Evolutionary conservation across 2,113 vertebrate species (phyloP), one percentile per base, ranked within the genome.

Genomic region (Pristiophorus japonicus): DNA sequence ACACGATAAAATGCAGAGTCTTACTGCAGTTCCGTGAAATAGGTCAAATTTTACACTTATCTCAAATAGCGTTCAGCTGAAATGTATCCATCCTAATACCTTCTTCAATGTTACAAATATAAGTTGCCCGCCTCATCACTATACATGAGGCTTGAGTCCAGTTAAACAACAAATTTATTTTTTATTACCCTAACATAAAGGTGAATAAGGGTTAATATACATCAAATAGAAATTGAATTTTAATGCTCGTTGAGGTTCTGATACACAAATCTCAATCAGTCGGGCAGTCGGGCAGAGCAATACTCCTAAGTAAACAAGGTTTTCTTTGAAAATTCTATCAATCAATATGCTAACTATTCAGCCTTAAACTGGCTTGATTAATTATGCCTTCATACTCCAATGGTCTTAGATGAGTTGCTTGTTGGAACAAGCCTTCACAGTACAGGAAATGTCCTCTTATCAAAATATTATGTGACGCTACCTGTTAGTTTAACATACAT

Each of bases 341-440:
- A 98, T 98, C 97, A 98, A 98, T 99, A 98, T 98, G 97, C 96
- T 96, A 97, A 96, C 98, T 97, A 97, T 97, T 98, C 97, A 98
- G 96, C 97, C 98, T 96, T 97, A 98, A 98, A 98, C 90, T 96
- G 87, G 95, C 96, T 96, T 98, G 98, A 99, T 99, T 98, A 98
- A 98, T 97, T 96, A 96, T 95, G 96, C 96, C 97, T 97, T 96
- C 97, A 97, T 97, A 97, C 97, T 96, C 96, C 97, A 97, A 96
- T 97, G 97, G 97, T 97, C 98, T 98, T 98, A 98, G 98, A 98
- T 97, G 98, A 97, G 90, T 75, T 97, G 95, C 97, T 96, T 97
- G 97, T 97, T 96, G 95, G 96, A 96, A 96, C 96, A 97, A 97
- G 97, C 97, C 97, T 95, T 96, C 96, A 96, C 96, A 96, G 95